Conservation (phyloP, 1,140 invertebrate species). For the Zophobas morio region DNA sequence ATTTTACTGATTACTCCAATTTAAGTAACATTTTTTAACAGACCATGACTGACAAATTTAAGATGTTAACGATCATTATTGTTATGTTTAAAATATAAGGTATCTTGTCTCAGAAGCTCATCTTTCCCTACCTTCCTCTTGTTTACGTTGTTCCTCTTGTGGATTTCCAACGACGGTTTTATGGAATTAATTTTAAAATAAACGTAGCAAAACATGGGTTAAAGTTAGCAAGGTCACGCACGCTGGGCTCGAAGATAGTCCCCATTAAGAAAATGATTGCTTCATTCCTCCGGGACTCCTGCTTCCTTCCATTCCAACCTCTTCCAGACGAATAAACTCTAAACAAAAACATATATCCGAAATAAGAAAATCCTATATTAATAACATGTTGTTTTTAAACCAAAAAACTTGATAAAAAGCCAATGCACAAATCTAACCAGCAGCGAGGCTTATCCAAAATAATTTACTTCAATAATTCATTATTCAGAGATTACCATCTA, state of each 20-base stretch:
- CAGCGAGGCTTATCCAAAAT: not conserved
- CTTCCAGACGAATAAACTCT: slow-evolving; percentile 13
- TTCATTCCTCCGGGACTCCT: not conserved
- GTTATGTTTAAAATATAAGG: too few relatives aligned
- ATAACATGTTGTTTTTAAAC: not conserved
- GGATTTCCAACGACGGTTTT: not conserved
- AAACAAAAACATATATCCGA: slow-evolving; percentile 1
- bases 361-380: not conserved
- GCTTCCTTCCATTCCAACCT: not conserved
- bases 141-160: not conserved
- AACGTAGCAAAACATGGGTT: not conserved
- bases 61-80: not conserved
- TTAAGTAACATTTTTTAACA: too few relatives aligned
- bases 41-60: too few relatives aligned
- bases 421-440: too few relatives aligned
- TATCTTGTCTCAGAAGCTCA: too few relatives aligned
- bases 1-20: too few relatives aligned
- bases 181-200: slow-evolving; percentile 1
- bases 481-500: slow-evolving; percentile 7
- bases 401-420: too few relatives aligned
- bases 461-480: slow-evolving; percentile 26
- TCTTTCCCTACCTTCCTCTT: too few relatives aligned
- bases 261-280: not conserved
- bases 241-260: not conserved
- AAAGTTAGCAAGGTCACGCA: slow-evolving; percentile 8